Evolutionary conservation across 2,888 invertebrate genomes (phyloP).

Genomic region (Troides aeacus): DNA sequence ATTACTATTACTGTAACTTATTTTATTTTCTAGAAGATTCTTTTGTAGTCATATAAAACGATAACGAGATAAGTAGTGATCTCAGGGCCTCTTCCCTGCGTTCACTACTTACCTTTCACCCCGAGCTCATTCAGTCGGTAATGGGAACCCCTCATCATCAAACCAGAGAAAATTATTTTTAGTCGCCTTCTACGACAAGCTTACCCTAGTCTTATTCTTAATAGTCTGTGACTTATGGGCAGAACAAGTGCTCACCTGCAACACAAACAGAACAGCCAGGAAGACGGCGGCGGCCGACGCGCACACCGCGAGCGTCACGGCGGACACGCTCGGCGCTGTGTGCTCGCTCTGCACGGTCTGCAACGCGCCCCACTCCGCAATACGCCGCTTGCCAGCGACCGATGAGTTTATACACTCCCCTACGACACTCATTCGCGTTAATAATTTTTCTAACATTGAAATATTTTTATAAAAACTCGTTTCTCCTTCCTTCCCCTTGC

Average conservation of each 20-base stretch:
- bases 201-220: too few species aligned
- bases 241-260: constrained; percentile 27
- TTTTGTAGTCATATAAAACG: too few species aligned
- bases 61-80: too few species aligned
- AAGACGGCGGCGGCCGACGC: constrained; percentile 85
- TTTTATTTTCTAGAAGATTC: too few species aligned
- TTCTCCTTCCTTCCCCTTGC: background rate
- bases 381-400: constrained; percentile 86
- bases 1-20: too few species aligned
- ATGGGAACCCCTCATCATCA: too few species aligned
- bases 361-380: constrained; percentile 80
- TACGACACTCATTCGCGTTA: constrained; percentile 43
- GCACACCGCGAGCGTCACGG: constrained; percentile 84
- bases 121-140: too few species aligned
- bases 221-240: too few species aligned
- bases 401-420: constrained; percentile 87
- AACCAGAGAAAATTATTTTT: too few species aligned
- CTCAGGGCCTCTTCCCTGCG: too few species aligned
- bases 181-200: too few species aligned
- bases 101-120: too few species aligned
- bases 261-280: constrained; percentile 72
- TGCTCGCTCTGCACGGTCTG: constrained; percentile 47
- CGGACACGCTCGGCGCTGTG: constrained; percentile 81
- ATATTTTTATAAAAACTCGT: background rate
- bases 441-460: background rate